Base-by-base conservation (phyloP, 2,797 vertebrate species). In the Smutsia temminckii region DNA sequence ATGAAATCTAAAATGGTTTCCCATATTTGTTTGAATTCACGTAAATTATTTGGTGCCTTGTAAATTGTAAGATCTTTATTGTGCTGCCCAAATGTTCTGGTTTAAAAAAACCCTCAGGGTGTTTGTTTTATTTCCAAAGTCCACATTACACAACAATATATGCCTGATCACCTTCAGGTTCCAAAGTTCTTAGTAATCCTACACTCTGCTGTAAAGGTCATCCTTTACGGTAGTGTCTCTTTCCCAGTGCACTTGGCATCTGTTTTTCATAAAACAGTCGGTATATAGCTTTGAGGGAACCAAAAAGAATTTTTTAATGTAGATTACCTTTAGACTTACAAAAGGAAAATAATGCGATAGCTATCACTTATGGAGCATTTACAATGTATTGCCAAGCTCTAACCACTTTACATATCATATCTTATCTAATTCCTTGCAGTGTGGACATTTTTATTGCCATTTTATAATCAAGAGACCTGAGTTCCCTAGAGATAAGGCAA, bases 1-100 rank as follows among this genome's bases (percentile, higher is more conserved):
- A 97, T 96, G 74, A 97, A 95, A 89, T 93, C 40, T 94, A 89
- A 95, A 96, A 95, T 93, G 84, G 55, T 53, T 97, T 95, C 68
- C 75, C 64, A n/a, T 95, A 94, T 94, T 91, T 95, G 87, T 93
- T 96, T 77, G 53, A 64, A 55, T 83, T 97, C 91, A 77, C 81
- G 40, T 85, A 94, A 96, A 93, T 93, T 95, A 95, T 92, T 81
- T 86, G 69, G 77, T 61, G 17, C 63, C 78, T 88, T 92, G 91
- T 89, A 95, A 85, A 93, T 89, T 83, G 21, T 74, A 91, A 91
- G 75, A 84, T 92, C 66, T 92, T 96, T 91, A 93, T 95, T 93
- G 78, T 87, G 92, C 49, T 89, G 51, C 53, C 49, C 59, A 93
- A 85, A 27, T 81, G 23, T 57, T 94, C 72, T 94, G 92, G 64